Evolutionary conservation across 2,888 invertebrate genomes (phyloP), one percentile per base, ranked within the genome.

Genomic region (Bombyx huttoni): DNA sequence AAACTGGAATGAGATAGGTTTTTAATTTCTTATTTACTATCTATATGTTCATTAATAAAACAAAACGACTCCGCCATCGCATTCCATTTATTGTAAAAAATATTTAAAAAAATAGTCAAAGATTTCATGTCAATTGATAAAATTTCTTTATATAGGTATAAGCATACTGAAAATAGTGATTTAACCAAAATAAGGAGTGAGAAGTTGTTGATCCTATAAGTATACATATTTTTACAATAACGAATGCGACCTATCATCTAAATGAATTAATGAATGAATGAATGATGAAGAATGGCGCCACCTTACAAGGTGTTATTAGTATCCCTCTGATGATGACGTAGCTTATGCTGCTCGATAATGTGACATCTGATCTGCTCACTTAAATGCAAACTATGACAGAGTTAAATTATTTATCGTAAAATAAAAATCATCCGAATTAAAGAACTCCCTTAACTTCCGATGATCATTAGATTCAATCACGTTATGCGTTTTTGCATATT

Each of bases 61-160:
- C 71, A 65, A 63, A 52, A 54, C 54, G 53, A 56, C 56, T 87
- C 73, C 88, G 88, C 88, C 88, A 75, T 87, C 86, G 77, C 88
- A 88, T 86, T 84, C 78, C 74, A 58, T 88, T 70, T 87, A 87
- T 85, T 87, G 84, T 69, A 83, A 76, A 81, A 87, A 86, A 87
- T 83, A 67, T 78, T n/a, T 64, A 73, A 64, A 58, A 65, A 40
- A 40, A 40, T 40, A 40, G 7, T 12, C 40, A 33, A 8, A 49
- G 12, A 40, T 10, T 40, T 40, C 9, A 40, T 40, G 40, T 40
- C 12, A 34, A 48, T 52, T 47, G 34, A 49, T 49, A 50, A 52
- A 50, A 53, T 34, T 34, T 34, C 13, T 49, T 46, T n/a, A 53
- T 51, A 35, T 46, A 47, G 50, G 33, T 13, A 52, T 34, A 35